These are phyloP conservation scores for Diplodus sargus DNA, from an alignment of 2,797 vertebrate species.

Conservation along the genomic window DNA sequence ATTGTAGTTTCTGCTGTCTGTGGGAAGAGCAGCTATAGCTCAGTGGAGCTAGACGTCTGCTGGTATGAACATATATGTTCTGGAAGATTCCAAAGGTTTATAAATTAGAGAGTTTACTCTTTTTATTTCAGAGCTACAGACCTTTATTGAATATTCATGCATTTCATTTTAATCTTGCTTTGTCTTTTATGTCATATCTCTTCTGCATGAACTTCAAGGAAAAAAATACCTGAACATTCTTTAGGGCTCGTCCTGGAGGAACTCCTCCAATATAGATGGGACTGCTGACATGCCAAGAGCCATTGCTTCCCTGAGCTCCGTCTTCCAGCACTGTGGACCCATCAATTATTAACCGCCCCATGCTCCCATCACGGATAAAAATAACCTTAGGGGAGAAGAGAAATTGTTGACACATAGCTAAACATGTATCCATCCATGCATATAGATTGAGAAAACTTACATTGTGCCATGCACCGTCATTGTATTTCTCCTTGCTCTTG, in stretches of 20 bases:
- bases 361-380: constrained; percentile 87
- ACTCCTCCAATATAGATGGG: constrained; percentile 93
- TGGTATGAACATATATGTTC: background rate
- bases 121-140: constrained; percentile 6
- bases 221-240: constrained; percentile 90
- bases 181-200: constrained; percentile 8
- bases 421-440: background rate
- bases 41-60: constrained; percentile 5
- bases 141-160: background rate
- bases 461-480: constrained; percentile 92
- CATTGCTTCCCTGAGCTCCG: constrained; percentile 62
- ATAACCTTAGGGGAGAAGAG: constrained; percentile 84
- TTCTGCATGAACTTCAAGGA: background rate
- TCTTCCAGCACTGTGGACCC: constrained; percentile 89
- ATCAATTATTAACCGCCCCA: constrained; percentile 90
- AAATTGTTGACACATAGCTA: constrained; percentile 2
- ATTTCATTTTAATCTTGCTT: background rate
- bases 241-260: constrained; percentile 88
- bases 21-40: constrained; percentile 7
- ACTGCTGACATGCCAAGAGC: constrained; percentile 85
- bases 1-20: constrained; percentile 30
- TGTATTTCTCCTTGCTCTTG: constrained; percentile 90
- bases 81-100: background rate
- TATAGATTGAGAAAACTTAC: constrained; percentile 81
- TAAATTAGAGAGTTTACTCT: constrained; percentile 4